These are phyloP conservation scores for Montifringilla adamsi DNA, from an alignment of 2,113 vertebrate genomes.

Conservation along the genomic window DNA sequence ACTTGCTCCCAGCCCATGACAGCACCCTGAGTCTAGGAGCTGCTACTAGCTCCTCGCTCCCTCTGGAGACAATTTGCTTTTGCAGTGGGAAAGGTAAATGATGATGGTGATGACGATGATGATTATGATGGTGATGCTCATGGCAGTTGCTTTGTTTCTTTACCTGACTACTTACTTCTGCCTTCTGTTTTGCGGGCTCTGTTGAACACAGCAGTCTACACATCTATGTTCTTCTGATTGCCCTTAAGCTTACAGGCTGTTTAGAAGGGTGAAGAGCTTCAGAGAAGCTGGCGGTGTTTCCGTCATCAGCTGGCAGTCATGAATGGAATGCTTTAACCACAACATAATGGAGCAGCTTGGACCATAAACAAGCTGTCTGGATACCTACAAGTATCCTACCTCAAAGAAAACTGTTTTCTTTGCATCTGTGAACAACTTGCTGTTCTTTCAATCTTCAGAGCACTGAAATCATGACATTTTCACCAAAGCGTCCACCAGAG, in stretches of 20 bases:
- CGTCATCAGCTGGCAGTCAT: background rate
- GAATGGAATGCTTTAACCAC: background rate
- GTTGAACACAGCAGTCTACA: background rate
- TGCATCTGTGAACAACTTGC: background rate
- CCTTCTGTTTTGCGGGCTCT: background rate
- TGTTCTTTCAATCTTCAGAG: background rate
- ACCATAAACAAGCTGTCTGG: background rate
- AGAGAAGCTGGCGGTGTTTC: background rate
- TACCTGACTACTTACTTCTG: background rate
- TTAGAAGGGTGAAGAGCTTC: background rate
- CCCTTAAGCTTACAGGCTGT: background rate
- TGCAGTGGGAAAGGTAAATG: background rate
- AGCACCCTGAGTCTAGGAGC: background rate
- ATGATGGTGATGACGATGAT: background rate
- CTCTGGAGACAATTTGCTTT: background rate
- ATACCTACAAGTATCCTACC: background rate
- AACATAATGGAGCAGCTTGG: background rate
- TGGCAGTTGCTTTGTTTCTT: background rate
- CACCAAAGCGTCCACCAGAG: background rate
- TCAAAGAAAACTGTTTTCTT: background rate
- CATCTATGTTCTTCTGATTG: accelerated
- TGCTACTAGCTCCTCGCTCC: background rate
- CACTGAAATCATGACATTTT: background rate
- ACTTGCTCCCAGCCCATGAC: background rate
- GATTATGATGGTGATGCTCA: too few relatives aligned